These are phyloP conservation scores for Lepus americanus DNA, from an alignment of 2,113 vertebrate species.

Conservation along the genomic window DNA sequence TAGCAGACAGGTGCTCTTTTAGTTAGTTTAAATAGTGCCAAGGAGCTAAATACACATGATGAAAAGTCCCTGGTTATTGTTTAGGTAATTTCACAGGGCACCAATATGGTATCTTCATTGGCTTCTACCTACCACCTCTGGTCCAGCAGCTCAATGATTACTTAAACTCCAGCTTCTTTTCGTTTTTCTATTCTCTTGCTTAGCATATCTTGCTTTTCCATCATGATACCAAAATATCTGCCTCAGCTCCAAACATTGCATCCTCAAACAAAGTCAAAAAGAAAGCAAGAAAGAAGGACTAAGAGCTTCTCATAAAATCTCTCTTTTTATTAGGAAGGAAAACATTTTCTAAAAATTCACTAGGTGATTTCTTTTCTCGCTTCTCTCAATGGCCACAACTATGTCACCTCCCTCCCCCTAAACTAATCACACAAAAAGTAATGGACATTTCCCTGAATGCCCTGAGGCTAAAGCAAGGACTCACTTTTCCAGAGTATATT, in stretches of 20 bases:
- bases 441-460: background rate
- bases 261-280: constrained; percentile 40
- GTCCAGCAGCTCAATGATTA: background rate
- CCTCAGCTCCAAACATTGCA: constrained; percentile 14
- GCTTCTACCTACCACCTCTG: background rate
- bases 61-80: background rate
- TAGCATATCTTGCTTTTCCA: background rate
- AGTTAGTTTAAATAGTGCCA: background rate
- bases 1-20: background rate
- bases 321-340: constrained; percentile 6
- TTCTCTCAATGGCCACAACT: background rate
- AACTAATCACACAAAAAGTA: background rate
- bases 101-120: background rate
- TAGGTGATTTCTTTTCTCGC: constrained; percentile 11
- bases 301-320: background rate
- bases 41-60: background rate
- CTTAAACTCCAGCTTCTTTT: background rate
- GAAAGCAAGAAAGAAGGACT: background rate
- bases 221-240: background rate
- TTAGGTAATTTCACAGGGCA: background rate
- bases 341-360: constrained; percentile 37
- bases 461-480: background rate
- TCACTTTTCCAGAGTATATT: background rate
- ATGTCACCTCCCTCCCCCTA: background rate
- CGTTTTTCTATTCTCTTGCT: background rate